Percentiles rank a stretch among this genome's conserved stretches.
Evolutionary conservation across 2,113 vertebrate genomes (phyloP).

Genomic region (Bothrops jararaca): DNA sequence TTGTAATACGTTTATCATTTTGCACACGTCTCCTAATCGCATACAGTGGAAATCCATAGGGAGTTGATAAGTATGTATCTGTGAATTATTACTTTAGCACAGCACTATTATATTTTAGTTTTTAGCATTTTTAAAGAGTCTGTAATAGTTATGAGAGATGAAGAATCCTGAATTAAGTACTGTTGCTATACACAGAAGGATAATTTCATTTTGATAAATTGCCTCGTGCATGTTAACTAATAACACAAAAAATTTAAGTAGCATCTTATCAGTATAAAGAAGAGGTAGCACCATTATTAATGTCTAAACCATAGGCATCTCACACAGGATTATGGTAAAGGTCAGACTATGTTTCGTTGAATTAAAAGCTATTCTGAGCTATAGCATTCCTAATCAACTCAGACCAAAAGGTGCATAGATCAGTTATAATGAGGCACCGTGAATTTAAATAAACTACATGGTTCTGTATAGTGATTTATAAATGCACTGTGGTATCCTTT

Average conservation of each 20-base stretch:
- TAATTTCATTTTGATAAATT: conserved; percentile 99
- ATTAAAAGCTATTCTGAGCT: conserved; percentile 99
- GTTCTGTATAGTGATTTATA: conserved; percentile 96
- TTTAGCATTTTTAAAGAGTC: conserved; percentile 96
- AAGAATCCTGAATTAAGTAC: conserved; percentile 94
- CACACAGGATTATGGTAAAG: conserved; percentile 98
- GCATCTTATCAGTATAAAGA: conserved; percentile 86
- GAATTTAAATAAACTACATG: conserved; percentile 99
- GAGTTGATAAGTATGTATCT: conserved; percentile 80
- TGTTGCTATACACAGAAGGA: conserved; percentile 95
- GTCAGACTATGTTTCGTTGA: conserved; percentile 96
- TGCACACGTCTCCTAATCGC: conserved; percentile 60
- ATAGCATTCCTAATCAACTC: conserved; percentile 98
- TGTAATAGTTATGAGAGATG: conserved; percentile 96
- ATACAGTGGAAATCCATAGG: conserved; percentile 68
- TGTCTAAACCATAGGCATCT: conserved; percentile 95
- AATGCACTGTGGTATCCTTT: conserved; percentile 90
- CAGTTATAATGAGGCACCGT: conserved; percentile 99
- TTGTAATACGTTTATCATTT: conserved; percentile 59
- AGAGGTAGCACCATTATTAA: conserved; percentile 96
- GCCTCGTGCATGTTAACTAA: conserved; percentile 91
- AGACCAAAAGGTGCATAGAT: conserved; percentile 99
- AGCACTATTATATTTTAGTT: conserved; percentile 90
- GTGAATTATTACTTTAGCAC: conserved; percentile 88
- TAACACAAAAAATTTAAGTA: conserved; percentile 93